Evolutionary conservation across 2,113 vertebrate genomes (phyloP).

Genomic region (Zosterops borbonicus): DNA sequence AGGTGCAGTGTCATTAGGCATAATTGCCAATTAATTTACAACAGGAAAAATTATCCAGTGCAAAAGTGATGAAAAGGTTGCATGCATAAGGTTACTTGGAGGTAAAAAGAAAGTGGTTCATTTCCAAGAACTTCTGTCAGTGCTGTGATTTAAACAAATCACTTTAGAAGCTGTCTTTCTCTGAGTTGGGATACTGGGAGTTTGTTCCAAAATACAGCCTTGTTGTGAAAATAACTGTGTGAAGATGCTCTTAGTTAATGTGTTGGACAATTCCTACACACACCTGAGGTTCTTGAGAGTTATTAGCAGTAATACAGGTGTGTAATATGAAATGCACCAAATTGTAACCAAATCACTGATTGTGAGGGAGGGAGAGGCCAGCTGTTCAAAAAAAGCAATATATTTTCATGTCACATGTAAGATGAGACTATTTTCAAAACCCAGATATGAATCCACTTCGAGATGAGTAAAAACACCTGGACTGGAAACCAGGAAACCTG

Average conservation of each 20-base stretch:
- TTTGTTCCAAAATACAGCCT: not conserved
- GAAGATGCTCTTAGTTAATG: not conserved
- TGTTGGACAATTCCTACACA: not conserved
- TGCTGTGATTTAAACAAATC: not conserved
- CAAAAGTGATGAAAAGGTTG: not conserved
- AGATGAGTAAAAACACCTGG: not conserved
- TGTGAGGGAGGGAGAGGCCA: not conserved
- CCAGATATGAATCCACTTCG: not conserved
- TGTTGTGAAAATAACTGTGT: not conserved
- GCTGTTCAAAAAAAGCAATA: not conserved
- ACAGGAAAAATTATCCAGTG: not conserved
- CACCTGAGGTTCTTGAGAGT: not conserved
- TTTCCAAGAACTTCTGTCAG: not conserved
- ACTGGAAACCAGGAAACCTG: not conserved
- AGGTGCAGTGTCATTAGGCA: not conserved
- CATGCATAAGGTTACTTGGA: not conserved
- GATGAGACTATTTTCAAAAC: not conserved
- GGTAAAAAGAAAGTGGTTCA: not conserved
- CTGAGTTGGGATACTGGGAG: not conserved
- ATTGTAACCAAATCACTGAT: not conserved
- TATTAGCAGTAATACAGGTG: not conserved
- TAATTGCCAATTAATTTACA: constrained; percentile 12
- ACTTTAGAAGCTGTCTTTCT: not conserved
- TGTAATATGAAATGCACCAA: not conserved
- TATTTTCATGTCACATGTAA: not conserved